These are phyloP conservation scores for Cephus pulcher DNA, from an alignment of 2,888 invertebrate species.

Conservation along the genomic window DNA sequence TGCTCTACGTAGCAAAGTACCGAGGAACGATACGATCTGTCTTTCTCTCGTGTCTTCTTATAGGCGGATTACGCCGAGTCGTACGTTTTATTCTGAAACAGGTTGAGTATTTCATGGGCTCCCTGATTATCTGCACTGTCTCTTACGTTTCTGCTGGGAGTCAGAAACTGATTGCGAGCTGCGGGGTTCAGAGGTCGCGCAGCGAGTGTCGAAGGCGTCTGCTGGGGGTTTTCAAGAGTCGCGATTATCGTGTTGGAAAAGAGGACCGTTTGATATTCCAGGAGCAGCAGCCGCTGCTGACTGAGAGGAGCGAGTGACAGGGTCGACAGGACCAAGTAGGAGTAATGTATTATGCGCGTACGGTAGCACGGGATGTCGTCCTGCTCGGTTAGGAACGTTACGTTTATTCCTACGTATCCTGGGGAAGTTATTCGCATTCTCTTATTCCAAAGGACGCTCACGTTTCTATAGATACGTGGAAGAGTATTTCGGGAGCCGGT, in stretches of 20 bases:
- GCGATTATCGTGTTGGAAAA: not conserved
- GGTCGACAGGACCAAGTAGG: not conserved
- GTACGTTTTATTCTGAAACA: not conserved
- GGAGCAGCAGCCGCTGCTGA: not conserved
- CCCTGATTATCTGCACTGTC: not conserved
- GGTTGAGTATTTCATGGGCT: not conserved
- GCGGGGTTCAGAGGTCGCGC: not conserved
- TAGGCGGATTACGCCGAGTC: not conserved
- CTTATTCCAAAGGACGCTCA: slow-evolving; percentile 10
- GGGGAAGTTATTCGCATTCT: not conserved
- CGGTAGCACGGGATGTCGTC: slow-evolving; percentile 18
- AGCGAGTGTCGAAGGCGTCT: not conserved
- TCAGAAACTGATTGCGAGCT: not conserved
- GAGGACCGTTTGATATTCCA: not conserved
- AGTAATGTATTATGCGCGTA: slow-evolving; percentile 35
- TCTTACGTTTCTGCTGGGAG: not conserved
- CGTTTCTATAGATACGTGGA: slow-evolving; percentile 8
- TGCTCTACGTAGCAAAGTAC: not conserved
- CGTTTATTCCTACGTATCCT: slow-evolving; percentile 27
- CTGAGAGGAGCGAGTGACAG: not conserved
- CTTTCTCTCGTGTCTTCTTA: not conserved
- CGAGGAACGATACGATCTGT: not conserved
- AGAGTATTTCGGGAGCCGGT: slow-evolving; percentile 8
- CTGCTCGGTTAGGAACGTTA: slow-evolving; percentile 20
- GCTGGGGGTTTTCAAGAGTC: not conserved